These are phyloP conservation scores for Sebastes nivosus DNA, from an alignment of 2,797 vertebrate genomes.

Conservation along the genomic window DNA sequence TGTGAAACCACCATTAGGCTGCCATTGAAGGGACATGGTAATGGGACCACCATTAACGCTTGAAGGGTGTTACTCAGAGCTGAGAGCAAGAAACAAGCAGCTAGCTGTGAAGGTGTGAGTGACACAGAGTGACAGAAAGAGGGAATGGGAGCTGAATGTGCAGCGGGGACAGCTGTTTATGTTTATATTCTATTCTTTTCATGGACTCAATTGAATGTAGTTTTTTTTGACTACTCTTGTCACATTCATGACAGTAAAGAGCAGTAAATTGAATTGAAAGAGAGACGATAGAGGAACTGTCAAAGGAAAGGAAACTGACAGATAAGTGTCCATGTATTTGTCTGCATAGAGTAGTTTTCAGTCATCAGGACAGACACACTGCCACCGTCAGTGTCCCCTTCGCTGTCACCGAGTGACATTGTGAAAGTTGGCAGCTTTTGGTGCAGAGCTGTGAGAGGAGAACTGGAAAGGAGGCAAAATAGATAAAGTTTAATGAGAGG, in stretches of 20 bases:
- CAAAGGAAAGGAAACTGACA: background rate
- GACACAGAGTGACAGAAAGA: background rate
- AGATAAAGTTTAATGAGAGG: conserved; percentile 62
- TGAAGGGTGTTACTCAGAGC: conserved; percentile 20
- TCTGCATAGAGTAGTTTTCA: background rate
- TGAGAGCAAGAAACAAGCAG: conserved; percentile 22
- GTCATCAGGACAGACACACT: conserved; percentile 7
- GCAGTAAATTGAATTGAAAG: background rate
- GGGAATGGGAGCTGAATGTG: background rate
- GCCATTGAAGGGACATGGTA: background rate
- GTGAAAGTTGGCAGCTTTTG: conserved; percentile 37
- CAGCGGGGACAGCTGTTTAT: background rate
- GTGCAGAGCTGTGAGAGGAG: conserved; percentile 29
- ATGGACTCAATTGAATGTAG: background rate
- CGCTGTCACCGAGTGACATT: conserved; percentile 40
- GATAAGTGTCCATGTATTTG: background rate
- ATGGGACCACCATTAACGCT: conserved; percentile 9
- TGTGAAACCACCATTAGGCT: conserved; percentile 29
- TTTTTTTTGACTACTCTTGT: background rate
- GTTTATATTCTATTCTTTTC: background rate
- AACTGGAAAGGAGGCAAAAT: conserved; percentile 31
- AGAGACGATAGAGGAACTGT: background rate
- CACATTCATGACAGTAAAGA: background rate
- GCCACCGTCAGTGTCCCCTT: conserved; percentile 8
- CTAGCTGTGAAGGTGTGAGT: conserved; percentile 6